A percentile compares a stretch with the other conserved stretches of the same genome.
Conservation (phyloP, 2,888 invertebrate genomes). For the Acleris laterana region DNA sequence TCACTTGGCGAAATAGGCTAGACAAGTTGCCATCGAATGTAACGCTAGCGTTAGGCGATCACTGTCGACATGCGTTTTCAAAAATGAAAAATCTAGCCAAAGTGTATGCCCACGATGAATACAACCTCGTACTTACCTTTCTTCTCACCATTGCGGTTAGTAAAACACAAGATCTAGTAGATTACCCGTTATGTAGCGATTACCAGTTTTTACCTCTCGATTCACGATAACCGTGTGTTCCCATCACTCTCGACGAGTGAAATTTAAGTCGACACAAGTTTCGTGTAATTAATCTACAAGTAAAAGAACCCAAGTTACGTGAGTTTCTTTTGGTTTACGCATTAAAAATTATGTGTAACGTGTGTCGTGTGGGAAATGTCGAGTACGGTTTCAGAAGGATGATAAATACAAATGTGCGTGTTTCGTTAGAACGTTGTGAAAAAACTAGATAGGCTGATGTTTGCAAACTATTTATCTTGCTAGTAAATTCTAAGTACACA, state of each 20-base stretch:
- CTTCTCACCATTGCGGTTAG: neutral
- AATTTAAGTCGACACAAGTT: conserved; percentile 24
- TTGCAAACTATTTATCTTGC: neutral
- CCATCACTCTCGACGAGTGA: conserved; percentile 23
- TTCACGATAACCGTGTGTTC: conserved; percentile 24
- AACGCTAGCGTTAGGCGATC: too few species aligned
- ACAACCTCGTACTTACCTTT: neutral
- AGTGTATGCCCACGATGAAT: too few species aligned
- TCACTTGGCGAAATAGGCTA: too few species aligned
- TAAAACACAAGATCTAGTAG: neutral
- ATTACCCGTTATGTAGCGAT: conserved; percentile 7
- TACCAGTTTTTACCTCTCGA: conserved; percentile 11
- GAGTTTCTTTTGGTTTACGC: conserved; percentile 18
- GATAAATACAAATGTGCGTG: neutral
- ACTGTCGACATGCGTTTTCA: too few species aligned
- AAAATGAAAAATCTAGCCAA: too few species aligned
- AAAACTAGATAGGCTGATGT: neutral
- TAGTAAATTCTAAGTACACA: too few species aligned
- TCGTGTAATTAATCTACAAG: conserved; percentile 27
- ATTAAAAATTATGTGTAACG: conserved; percentile 24
- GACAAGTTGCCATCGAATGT: too few species aligned
- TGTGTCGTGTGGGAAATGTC: conserved; percentile 5
- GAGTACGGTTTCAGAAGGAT: conserved; percentile 2
- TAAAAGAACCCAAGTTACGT: conserved; percentile 22
- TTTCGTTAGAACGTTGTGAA: neutral